phyloP scores from a whole-genome alignment of 1,140 invertebrate species.

The Eurytemora carolleeae region DNA sequence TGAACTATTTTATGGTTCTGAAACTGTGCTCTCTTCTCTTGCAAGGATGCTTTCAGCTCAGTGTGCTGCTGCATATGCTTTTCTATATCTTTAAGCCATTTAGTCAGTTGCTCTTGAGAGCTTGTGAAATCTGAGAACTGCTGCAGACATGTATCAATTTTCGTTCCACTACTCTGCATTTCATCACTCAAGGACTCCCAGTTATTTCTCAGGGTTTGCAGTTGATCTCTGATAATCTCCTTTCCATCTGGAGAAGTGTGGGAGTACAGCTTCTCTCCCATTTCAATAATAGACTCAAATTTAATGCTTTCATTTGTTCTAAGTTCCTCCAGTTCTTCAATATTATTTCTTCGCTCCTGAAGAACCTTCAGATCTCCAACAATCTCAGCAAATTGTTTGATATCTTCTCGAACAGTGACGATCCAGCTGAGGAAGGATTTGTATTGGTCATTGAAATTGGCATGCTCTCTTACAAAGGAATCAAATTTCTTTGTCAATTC shows the following conservation, averaged over 20 bases:
- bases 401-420: slow-evolving; percentile 41
- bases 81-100: slow-evolving; percentile 78
- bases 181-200: slow-evolving; percentile 75
- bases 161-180: slow-evolving; percentile 49
- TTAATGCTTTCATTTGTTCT: slow-evolving; percentile 54
- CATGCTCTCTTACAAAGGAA: slow-evolving; percentile 63
- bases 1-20: slow-evolving; percentile 87
- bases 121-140: slow-evolving; percentile 71
- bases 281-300: slow-evolving; percentile 64
- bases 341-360: slow-evolving; percentile 60
- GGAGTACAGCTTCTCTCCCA: slow-evolving; percentile 72
- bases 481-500: slow-evolving; percentile 37
- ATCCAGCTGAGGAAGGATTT: slow-evolving; percentile 52
- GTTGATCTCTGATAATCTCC: slow-evolving; percentile 69
- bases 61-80: slow-evolving; percentile 73
- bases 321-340: slow-evolving; percentile 56
- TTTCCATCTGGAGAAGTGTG: slow-evolving; percentile 81
- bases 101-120: slow-evolving; percentile 69
- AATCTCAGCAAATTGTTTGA: slow-evolving; percentile 56
- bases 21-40: slow-evolving; percentile 78
- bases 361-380: slow-evolving; percentile 63
- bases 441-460: slow-evolving; percentile 54
- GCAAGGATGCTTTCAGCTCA: slow-evolving; percentile 66
- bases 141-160: slow-evolving; percentile 64
- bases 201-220: slow-evolving; percentile 47